Evolutionary conservation across 2,888 invertebrate species (phyloP).

Genomic region (Eupsilia transversa): DNA sequence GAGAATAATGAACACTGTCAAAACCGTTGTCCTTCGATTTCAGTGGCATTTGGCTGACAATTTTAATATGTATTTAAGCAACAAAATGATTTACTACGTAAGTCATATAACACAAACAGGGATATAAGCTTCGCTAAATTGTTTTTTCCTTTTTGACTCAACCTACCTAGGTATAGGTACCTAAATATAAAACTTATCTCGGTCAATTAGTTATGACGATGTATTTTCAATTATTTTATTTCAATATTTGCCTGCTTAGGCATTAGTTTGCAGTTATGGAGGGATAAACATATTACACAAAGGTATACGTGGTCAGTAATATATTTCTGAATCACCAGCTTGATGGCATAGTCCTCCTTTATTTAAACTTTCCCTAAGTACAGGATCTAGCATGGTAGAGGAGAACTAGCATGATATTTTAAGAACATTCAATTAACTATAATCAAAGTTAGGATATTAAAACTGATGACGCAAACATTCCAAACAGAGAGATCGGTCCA

Average conservation of each 20-base stretch:
- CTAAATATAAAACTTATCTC: conserved; percentile 12
- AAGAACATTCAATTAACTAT: conserved; percentile 2
- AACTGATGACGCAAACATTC: conserved; percentile 71
- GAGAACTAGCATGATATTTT: conserved; percentile 4
- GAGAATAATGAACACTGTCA: neutral
- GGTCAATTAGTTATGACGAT: neutral
- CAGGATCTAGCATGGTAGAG: no score
- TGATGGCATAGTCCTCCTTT: neutral
- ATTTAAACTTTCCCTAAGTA: no score
- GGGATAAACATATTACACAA: neutral
- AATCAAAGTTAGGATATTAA: conserved; percentile 40
- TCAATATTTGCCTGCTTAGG: conserved; percentile 10
- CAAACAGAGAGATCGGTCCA: conserved; percentile 74
- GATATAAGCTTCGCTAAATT: neutral
- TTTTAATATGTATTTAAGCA: neutral
- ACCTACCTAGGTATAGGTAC: neutral
- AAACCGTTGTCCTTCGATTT: neutral
- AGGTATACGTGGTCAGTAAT: neutral
- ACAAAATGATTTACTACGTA: neutral
- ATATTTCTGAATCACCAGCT: conserved; percentile 4
- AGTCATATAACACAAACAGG: neutral
- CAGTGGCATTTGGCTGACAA: neutral
- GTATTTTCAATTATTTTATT: conserved; percentile 15
- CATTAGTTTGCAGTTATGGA: conserved; percentile 3
- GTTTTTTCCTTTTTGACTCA: conserved; percentile 29